These are phyloP conservation scores for Indri indri DNA, from an alignment of 2,113 vertebrate species.

Conservation along the genomic window DNA sequence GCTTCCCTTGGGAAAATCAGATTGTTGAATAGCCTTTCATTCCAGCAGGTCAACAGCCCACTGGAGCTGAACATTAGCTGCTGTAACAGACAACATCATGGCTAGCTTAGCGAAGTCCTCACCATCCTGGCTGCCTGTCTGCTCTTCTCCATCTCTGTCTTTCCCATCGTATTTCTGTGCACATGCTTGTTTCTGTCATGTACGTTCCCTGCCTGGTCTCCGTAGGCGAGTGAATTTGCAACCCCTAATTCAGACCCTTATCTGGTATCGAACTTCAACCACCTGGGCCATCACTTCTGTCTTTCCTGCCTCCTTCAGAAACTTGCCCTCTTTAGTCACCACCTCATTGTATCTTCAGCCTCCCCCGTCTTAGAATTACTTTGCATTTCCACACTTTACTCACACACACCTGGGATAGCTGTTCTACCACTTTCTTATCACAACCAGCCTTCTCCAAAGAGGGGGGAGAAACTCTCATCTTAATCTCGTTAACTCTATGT, in stretches of 20 bases:
- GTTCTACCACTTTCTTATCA: neutral
- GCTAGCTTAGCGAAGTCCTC: too few relatives aligned
- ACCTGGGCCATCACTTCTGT: accelerated
- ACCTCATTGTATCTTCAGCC: neutral
- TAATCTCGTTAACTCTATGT: neutral
- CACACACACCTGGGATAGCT: neutral
- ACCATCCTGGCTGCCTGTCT: accelerated
- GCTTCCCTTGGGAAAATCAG: neutral
- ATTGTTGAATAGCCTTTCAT: neutral
- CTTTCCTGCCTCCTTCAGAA: neutral
- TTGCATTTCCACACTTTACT: neutral
- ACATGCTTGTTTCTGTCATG: neutral
- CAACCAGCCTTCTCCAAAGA: neutral
- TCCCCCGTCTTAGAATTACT: neutral
- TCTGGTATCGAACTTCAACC: too few relatives aligned
- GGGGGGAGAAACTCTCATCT: neutral
- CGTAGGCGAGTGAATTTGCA: neutral
- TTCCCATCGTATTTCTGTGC: neutral
- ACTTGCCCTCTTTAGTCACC: too few relatives aligned
- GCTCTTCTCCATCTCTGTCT: neutral
- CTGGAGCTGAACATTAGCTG: neutral
- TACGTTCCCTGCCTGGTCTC: neutral
- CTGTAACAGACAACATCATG: accelerated
- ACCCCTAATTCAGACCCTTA: neutral
- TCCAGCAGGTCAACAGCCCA: accelerated